phyloP scores from a whole-genome alignment of 1,140 invertebrate species.

The Tachypleus tridentatus region DNA sequence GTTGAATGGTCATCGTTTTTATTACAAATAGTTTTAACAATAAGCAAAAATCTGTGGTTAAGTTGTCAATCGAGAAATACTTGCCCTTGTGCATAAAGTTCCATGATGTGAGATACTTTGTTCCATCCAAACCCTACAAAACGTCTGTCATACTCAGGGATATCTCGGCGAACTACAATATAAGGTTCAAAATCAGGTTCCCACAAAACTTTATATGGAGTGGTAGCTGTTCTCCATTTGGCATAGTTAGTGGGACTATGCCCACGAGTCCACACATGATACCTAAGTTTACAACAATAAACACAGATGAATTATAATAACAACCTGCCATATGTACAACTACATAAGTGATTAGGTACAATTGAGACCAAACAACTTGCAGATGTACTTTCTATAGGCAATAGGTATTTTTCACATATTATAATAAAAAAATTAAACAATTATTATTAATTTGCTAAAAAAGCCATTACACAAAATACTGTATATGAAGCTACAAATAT shows the following conservation, averaged over 20 bases:
- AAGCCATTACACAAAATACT: no score
- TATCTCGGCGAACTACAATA: slow-evolving; percentile 61
- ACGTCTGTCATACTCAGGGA: slow-evolving; percentile 69
- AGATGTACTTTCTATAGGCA: no score
- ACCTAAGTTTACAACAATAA: slow-evolving; percentile 53
- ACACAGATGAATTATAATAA: slow-evolving; percentile 20
- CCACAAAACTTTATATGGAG: slow-evolving; percentile 77
- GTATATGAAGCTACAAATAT: no score
- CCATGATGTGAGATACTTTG: slow-evolving; percentile 84
- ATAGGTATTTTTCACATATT: no score
- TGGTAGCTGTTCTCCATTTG: slow-evolving; percentile 62
- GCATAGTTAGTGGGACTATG: slow-evolving; percentile 78
- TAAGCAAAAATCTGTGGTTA: no score
- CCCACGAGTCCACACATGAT: slow-evolving; percentile 53
- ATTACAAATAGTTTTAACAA: no score
- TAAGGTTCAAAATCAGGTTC: slow-evolving; percentile 87
- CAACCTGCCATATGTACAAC: no score
- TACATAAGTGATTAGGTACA: no score
- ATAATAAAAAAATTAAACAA: no score
- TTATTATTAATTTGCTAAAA: no score
- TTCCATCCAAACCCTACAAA: slow-evolving; percentile 96
- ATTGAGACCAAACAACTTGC: no score
- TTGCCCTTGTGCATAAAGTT: slow-evolving; percentile 62
- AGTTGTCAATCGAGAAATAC: not conserved
- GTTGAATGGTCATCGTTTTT: no score